Percentiles rank a stretch among this genome's conserved stretches.
These are phyloP conservation scores for Ispidina picta DNA, from an alignment of 2,797 vertebrate genomes.

Conservation along the genomic window DNA sequence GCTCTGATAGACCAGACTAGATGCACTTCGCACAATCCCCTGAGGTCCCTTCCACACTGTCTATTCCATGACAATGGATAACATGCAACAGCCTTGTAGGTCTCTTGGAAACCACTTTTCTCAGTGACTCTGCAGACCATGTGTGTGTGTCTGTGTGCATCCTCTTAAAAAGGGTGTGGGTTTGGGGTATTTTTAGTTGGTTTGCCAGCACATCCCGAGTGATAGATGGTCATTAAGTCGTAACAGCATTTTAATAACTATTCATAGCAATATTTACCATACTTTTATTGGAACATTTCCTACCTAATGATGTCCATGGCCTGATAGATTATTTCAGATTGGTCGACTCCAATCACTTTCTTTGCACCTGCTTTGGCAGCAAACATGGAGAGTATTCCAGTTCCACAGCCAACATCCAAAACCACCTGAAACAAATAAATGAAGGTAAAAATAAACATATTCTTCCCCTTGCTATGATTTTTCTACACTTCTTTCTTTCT, in stretches of 20 bases:
- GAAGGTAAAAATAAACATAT: not conserved
- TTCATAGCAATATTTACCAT: not conserved
- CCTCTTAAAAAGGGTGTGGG: not conserved
- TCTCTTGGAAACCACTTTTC: not conserved
- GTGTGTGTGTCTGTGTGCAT: no score
- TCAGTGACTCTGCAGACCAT: not conserved
- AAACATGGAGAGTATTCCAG: slow-evolving; percentile 96
- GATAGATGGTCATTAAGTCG: not conserved
- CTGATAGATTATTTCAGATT: slow-evolving; percentile 95
- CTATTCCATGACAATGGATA: not conserved
- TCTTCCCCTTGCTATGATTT: not conserved
- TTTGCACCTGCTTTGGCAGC: slow-evolving; percentile 91
- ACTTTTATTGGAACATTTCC: not conserved
- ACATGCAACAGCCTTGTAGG: no score
- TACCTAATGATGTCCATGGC: slow-evolving; percentile 97
- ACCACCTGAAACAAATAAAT: slow-evolving; percentile 80
- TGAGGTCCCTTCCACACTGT: not conserved
- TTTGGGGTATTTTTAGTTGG: not conserved
- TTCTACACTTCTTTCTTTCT: not conserved
- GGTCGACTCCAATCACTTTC: slow-evolving; percentile 92
- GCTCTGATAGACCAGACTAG: not conserved
- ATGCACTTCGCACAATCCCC: not conserved
- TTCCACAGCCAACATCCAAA: slow-evolving; percentile 95
- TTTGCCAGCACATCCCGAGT: not conserved
- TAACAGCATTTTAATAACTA: not conserved